phyloP scores from a whole-genome alignment of 2,797 vertebrate species.

The Cryptoblepharus egeriae region DNA sequence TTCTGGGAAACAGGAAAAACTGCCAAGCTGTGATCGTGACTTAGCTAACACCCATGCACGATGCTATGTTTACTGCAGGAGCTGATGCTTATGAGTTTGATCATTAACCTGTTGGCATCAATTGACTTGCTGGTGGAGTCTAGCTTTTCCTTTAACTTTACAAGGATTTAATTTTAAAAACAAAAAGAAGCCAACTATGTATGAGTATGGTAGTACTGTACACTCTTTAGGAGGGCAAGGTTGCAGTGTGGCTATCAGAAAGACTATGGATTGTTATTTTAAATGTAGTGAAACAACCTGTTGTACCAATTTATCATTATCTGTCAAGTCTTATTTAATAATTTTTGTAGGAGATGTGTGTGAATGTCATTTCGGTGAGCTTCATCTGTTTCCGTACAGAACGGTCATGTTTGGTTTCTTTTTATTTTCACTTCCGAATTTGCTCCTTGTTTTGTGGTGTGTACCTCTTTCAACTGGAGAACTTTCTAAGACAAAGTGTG shows the following conservation, averaged over 20 bases:
- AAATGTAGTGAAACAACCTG: conserved; percentile 8
- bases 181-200: conserved; percentile 23
- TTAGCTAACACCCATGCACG: background rate
- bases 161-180: background rate
- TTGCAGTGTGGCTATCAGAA: conserved; percentile 20
- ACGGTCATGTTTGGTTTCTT: conserved; percentile 29
- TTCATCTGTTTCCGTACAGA: conserved; percentile 36
- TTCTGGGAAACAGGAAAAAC: background rate
- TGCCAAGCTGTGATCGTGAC: background rate
- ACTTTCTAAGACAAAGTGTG: conserved; percentile 81
- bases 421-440: conserved; percentile 34
- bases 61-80: background rate
- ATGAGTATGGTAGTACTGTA: conserved; percentile 38
- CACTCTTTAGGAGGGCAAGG: conserved; percentile 36
- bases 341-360: conserved; percentile 40
- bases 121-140: background rate
- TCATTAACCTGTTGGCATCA: background rate
- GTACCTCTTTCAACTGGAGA: conserved; percentile 70
- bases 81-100: background rate
- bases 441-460: conserved; percentile 59
- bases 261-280: conserved; percentile 25
- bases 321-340: conserved; percentile 1
- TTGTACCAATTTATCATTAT: conserved; percentile 42
- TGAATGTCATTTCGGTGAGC: conserved; percentile 32
- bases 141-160: conserved; percentile 3